Base-by-base conservation (phyloP, 2,113 vertebrate genomes). In the Scolopax mira region DNA sequence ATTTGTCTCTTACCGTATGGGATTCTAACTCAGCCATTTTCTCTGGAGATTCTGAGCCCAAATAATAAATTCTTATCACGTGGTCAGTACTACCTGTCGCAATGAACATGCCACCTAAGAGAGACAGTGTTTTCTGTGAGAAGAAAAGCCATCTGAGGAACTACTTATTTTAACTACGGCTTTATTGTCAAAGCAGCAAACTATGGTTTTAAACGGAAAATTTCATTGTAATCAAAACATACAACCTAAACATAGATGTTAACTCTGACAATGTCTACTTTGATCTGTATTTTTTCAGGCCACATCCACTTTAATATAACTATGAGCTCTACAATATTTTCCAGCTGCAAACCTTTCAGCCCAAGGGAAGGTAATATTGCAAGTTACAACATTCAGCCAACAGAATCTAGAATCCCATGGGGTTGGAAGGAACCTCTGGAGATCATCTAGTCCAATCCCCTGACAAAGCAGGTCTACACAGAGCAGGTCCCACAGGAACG, bases 51-150 rank as follows among this genome's bases (percentile, higher is more conserved):
- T 99, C 99, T 48, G 97, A 98, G 85, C 99, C 99, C 97, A 99
- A 98, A 97, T 99, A 99, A 97, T 99, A 99, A 95, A 99, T 99
- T 93, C 99, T 98, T 96, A 99, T 99, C 93, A 99, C 98, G 13
- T 99, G 99, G 97, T 99, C 99, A 58, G 99, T 99, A 88, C 99
- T 98, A 62, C 99, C 99, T 66, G 99, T 99, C 69, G 98, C 99
- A 97, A 99, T 98, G 97, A 99, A 99, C 99, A 99, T 99, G 41
- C 99, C 99, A 97, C 99, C 99, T 99, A 64, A 37, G 65, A 92
- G 83, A 92, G 90, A 92, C 51, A 94, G 92, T 35, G 64, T 33
- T 80, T 74, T 41, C 44, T 48, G 51, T 93, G 48, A 95, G 89
- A 87, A 73, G 37, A 88, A 85, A 91, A 81, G 77, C 27, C 61